Conservation (phyloP, 1,140 invertebrate species). For the Drosophila parvula region DNA sequence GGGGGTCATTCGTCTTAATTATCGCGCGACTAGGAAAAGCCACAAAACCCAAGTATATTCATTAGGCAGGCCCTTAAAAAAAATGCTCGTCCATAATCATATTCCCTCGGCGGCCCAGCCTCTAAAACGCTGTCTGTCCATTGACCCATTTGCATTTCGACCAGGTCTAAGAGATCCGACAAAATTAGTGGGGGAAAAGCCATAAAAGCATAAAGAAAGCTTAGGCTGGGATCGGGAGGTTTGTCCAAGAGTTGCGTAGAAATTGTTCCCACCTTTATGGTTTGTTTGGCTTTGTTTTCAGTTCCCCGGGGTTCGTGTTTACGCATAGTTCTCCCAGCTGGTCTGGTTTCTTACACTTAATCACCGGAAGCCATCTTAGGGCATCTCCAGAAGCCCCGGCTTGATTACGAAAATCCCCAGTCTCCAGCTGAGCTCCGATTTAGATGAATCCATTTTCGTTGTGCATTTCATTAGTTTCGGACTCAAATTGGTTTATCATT, state of each 20-base stretch:
- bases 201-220: conserved; percentile 53
- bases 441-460: conserved; percentile 65
- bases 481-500: conserved; percentile 65
- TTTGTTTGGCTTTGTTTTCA: conserved; percentile 43
- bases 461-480: conserved; percentile 38
- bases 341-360: conserved; percentile 66
- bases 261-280: conserved; percentile 76
- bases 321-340: conserved; percentile 36
- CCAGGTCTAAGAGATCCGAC: conserved; percentile 33
- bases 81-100: conserved; percentile 41
- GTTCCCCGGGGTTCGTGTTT: conserved; percentile 27
- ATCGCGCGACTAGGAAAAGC: conserved; percentile 70
- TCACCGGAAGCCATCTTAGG: conserved; percentile 74
- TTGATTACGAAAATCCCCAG: conserved; percentile 60
- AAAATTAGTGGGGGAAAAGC: conserved; percentile 55
- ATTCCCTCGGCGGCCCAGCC: conserved; percentile 40
- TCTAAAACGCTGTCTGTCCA: conserved; percentile 56
- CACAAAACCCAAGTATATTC: conserved; percentile 59
- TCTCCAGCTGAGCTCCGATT: conserved; percentile 55
- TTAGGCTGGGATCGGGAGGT: conserved; percentile 11
- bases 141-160: conserved; percentile 70
- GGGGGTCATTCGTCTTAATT: conserved; percentile 80
- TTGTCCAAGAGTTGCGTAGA: conserved; percentile 45
- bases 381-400: conserved; percentile 56
- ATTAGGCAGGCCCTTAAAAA: conserved; percentile 57